Conservation (phyloP, 2,113 vertebrate genomes). For the Sorex fumeus region DNA sequence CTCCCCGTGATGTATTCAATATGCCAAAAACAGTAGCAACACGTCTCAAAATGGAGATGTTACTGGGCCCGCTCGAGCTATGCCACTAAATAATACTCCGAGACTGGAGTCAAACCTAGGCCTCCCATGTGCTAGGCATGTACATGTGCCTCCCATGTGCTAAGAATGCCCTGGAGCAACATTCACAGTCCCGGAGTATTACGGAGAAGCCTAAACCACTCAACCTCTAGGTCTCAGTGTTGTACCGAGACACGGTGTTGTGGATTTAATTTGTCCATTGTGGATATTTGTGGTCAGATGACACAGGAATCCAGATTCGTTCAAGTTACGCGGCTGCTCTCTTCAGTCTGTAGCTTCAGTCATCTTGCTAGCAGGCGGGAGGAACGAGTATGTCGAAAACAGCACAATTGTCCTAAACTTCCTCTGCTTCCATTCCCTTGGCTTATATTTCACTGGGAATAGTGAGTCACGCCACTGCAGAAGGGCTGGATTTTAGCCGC, state of each 20-base stretch:
- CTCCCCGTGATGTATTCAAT: no score
- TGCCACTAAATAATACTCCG: no score
- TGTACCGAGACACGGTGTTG: neutral
- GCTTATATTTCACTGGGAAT: neutral
- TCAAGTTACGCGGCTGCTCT: neutral
- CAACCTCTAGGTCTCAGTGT: neutral
- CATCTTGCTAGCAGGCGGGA: neutral
- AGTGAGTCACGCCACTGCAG: neutral
- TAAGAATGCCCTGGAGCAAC: no score
- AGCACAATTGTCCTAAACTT: neutral
- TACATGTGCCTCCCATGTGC: no score
- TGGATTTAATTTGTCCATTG: neutral
- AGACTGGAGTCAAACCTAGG: no score
- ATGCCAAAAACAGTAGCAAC: no score
- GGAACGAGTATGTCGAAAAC: slow-evolving; percentile 3
- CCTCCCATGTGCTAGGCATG: no score
- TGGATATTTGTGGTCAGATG: neutral
- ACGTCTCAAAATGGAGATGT: no score
- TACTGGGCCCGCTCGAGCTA: no score
- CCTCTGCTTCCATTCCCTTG: neutral
- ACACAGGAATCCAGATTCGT: slow-evolving; percentile 13
- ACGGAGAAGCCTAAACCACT: no score
- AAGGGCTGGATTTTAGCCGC: neutral
- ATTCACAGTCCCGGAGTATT: no score
- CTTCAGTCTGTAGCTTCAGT: neutral